Evolutionary conservation across 2,113 vertebrate genomes (phyloP), one percentile per base, ranked within the genome.

Genomic region (Vulpes lagopus): DNA sequence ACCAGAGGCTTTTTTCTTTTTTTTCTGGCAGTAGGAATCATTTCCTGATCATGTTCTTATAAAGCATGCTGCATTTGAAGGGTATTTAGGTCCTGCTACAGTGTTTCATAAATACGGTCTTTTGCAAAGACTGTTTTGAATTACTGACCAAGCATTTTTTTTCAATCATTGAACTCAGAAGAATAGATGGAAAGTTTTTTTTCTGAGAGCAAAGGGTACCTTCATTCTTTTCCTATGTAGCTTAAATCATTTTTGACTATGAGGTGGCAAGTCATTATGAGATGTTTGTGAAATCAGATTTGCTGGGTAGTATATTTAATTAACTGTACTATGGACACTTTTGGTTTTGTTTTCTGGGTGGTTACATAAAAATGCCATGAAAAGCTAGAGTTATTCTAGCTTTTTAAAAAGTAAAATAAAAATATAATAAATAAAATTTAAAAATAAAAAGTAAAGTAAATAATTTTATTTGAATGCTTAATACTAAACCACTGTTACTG

Each of bases 71-170:
- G 60, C 65, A 96, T 91, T 85, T 82, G 67, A 96, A 98, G 95
- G 96, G 62, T 23, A 0, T 67, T 93, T 89, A 94, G 94, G 30
- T 94, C 81, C 86, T 90, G 25, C 23, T 57, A 60, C 15, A 38
- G 11, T 98, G 84, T 97, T 96, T 96, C 73, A 91, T 96, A 97
- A 96, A 89, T 86, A 23, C 14, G 8, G 2, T 89, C 64, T 96
- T 98, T 93, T 83, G 0, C 80, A 92, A 78, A 95, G 64, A 95
- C 97, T 98, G 60, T 90, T 96, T 98, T 79, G 92, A 97, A 96
- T 96, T 95, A 94, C 38, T 91, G 49, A 96, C 83, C 17, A 95
- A 88, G 25, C 85, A 76, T 22, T 1, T 0, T 76, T 97, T 96
- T 71, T 11, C 6, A 90, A 95, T 91, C 19, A 53, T 22, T 83